phyloP scores from a whole-genome alignment of 2,797 vertebrate genomes.

The Enteromius fasciolatus region DNA sequence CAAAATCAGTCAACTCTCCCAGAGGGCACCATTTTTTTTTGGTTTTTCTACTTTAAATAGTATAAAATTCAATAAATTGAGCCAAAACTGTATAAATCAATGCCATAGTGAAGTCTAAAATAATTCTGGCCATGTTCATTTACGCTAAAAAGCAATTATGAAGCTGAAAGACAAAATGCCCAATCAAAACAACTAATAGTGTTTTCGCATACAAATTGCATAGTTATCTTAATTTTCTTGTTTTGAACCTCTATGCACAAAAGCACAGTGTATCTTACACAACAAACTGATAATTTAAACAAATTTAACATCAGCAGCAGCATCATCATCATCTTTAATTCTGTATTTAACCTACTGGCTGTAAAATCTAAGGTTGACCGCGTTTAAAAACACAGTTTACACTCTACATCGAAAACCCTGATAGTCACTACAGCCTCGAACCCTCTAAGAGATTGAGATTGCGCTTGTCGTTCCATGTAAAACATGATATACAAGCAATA shows the following conservation, averaged over 20 bases:
- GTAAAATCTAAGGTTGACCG: not conserved
- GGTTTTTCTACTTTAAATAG: constrained; percentile 37
- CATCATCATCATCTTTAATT: not conserved
- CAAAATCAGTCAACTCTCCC: constrained; percentile 1
- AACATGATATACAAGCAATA: not conserved
- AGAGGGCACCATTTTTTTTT: not conserved
- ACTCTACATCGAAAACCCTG: not conserved
- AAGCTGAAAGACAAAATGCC: constrained; percentile 30
- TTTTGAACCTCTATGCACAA: not conserved
- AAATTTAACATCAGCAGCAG: not conserved
- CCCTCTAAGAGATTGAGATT: constrained; percentile 21
- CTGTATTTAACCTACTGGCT: constrained; percentile 11
- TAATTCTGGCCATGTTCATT: constrained; percentile 2
- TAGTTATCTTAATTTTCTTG: not conserved
- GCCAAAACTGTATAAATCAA: not conserved
- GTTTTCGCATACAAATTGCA: not conserved
- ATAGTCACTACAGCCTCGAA: not conserved
- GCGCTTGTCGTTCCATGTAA: not conserved
- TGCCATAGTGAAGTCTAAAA: not conserved
- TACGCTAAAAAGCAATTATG: constrained; percentile 12
- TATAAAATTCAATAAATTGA: not conserved
- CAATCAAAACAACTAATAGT: not conserved
- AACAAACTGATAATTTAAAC: not conserved
- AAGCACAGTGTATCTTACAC: not conserved
- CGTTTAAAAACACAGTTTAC: constrained; percentile 27